Evolutionary conservation across 1,140 invertebrate species (phyloP).

Genomic region (Phortica variegata): DNA sequence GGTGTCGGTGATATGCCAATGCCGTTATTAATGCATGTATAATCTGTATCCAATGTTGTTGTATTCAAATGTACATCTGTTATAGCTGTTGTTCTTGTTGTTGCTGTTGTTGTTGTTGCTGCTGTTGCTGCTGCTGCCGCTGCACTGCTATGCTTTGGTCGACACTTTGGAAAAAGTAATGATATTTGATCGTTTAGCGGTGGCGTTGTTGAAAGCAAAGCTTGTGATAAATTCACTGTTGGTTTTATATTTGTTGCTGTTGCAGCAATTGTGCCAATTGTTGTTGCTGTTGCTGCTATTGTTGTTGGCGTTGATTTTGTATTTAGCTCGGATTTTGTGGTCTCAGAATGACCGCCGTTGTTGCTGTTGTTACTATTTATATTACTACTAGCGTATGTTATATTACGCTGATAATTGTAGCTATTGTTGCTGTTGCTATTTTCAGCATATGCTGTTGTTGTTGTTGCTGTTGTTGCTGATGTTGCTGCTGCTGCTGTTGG

Average conservation of each 20-base stretch:
- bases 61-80: slow-evolving; percentile 64
- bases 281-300: slow-evolving; percentile 10
- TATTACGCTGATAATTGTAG: slow-evolving; percentile 11
- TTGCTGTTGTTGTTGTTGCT: slow-evolving; percentile 10
- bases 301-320: not conserved
- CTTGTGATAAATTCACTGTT: slow-evolving; percentile 37
- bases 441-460: slow-evolving; percentile 6
- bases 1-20: not conserved
- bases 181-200: slow-evolving; percentile 71
- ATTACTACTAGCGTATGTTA: too few species aligned
- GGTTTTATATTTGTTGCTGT: slow-evolving; percentile 28
- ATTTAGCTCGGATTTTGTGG: slow-evolving; percentile 4
- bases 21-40: too few species aligned
- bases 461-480: slow-evolving; percentile 12
- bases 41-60: slow-evolving; percentile 33
- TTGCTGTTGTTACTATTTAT: not conserved
- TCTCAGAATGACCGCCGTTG: too few species aligned
- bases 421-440: slow-evolving; percentile 23
- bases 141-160: slow-evolving; percentile 60
- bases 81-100: slow-evolving; percentile 3
- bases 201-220: slow-evolving; percentile 58
- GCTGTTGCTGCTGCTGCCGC: slow-evolving; percentile 21
- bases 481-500: slow-evolving; percentile 21
- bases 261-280: slow-evolving; percentile 10
- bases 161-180: slow-evolving; percentile 79